Evolutionary conservation across 2,797 vertebrate genomes (phyloP).

Genomic region (Anguilla marmorata): DNA sequence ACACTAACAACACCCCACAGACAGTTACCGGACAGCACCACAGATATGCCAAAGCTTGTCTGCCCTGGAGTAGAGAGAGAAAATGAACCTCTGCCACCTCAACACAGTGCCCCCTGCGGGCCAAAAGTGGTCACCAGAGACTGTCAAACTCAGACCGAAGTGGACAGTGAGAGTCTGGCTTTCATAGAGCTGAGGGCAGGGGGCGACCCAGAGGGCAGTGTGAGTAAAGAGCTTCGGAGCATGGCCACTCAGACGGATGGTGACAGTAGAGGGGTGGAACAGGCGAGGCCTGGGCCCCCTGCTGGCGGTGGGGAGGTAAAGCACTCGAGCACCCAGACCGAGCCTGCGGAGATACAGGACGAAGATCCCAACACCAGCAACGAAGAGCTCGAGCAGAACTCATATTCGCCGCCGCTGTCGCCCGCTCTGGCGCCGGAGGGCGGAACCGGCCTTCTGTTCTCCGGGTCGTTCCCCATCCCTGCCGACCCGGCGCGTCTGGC

Average conservation of each 20-base stretch:
- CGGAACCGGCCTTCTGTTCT: slow-evolving; percentile 54
- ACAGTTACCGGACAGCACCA: slow-evolving; percentile 1
- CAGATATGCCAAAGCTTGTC: not conserved
- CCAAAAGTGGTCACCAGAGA: not conserved
- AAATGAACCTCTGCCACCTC: not conserved
- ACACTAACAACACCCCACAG: slow-evolving; percentile 10
- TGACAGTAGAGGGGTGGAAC: slow-evolving; percentile 17
- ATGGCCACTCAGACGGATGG: slow-evolving; percentile 67
- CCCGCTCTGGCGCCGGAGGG: not conserved
- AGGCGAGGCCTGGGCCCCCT: not conserved
- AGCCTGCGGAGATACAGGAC: slow-evolving; percentile 35
- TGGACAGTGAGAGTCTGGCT: slow-evolving; percentile 23
- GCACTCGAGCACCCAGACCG: slow-evolving; percentile 64
- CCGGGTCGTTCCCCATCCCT: slow-evolving; percentile 70
- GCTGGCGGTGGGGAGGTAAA: slow-evolving; percentile 10
- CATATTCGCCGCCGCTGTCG: slow-evolving; percentile 51
- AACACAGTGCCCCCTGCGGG: slow-evolving; percentile 11
- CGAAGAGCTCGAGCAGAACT: slow-evolving; percentile 32
- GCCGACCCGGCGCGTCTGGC: slow-evolving; percentile 72
- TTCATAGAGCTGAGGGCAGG: not conserved
- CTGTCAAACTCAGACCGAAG: slow-evolving; percentile 1
- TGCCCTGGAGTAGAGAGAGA: not conserved
- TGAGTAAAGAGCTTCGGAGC: slow-evolving; percentile 42
- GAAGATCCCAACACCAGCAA: slow-evolving; percentile 1
- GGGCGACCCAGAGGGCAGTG: not conserved